A percentile compares a stretch with the other conserved stretches of the same genome.
Conservation (phyloP, 1,140 invertebrate genomes). For the Aleiodes sp. region DNA sequence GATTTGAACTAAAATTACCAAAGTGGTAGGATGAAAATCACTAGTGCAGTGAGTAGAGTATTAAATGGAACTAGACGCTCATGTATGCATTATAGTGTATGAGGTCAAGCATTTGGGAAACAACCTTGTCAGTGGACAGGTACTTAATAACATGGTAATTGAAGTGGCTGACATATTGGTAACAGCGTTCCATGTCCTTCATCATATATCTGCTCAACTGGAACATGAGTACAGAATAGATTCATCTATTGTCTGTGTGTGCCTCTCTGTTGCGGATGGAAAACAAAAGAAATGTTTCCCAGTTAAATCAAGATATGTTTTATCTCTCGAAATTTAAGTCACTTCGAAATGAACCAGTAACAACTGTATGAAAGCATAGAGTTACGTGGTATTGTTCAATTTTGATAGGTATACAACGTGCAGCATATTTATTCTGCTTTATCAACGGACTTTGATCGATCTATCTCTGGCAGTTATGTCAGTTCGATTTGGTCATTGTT, state of each 20-base stretch:
- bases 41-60: slow-evolving; percentile 39
- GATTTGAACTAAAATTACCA: too few species aligned
- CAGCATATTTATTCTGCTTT: neutral
- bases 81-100: too few species aligned
- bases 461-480: neutral
- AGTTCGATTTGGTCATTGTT: neutral
- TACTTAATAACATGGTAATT: slow-evolving; percentile 59
- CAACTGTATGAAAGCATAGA: neutral
- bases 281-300: too few species aligned
- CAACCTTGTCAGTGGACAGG: slow-evolving; percentile 51
- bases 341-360: neutral
- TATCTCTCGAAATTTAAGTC: neutral
- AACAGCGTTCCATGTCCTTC: slow-evolving; percentile 38
- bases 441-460: neutral
- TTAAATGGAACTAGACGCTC: too few species aligned
- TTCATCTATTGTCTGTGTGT: too few species aligned
- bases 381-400: neutral
- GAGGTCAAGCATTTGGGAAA: slow-evolving; percentile 44
- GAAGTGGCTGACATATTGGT: slow-evolving; percentile 54
- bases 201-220: neutral
- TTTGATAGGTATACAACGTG: neutral
- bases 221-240: too few species aligned
- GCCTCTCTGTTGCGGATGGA: too few species aligned
- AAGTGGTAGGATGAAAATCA: slow-evolving; percentile 50
- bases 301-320: neutral